phyloP scores from a whole-genome alignment of 2,888 invertebrate genomes.

The Nomada fucata region DNA sequence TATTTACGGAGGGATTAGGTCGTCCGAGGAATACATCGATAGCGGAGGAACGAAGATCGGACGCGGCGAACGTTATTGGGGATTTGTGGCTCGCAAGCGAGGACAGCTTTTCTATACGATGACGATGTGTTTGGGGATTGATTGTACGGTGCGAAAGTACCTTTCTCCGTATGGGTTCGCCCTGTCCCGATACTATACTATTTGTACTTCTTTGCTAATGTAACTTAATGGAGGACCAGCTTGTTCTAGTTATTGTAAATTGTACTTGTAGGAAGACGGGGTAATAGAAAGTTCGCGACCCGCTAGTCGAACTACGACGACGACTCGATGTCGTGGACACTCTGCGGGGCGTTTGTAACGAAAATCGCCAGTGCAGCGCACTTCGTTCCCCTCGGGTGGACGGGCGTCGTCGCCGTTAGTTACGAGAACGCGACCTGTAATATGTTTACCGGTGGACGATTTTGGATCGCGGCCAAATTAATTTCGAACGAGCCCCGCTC shows the following conservation, averaged over 20 bases:
- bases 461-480: conserved; percentile 53
- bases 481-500: conserved; percentile 48
- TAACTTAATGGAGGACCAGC: too few species aligned
- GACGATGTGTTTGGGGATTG: neutral
- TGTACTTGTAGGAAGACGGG: too few species aligned
- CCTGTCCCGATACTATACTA: too few species aligned
- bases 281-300: too few species aligned
- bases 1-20: conserved; percentile 40
- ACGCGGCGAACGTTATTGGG: too few species aligned
- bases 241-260: too few species aligned
- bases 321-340: conserved; percentile 9
- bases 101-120: neutral
- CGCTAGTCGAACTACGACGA: too few species aligned
- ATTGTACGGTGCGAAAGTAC: neutral
- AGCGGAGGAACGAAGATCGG: neutral
- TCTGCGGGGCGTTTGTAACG: conserved; percentile 26
- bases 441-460: conserved; percentile 49
- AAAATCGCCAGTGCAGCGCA: conserved; percentile 46
- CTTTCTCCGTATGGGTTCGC: too few species aligned
- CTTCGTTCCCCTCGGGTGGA: conserved; percentile 21
- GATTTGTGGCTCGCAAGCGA: neutral
- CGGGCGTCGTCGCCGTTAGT: conserved; percentile 40
- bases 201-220: too few species aligned
- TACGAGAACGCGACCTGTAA: conserved; percentile 36
- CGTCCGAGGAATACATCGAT: neutral